Base-by-base conservation (phyloP, 2,888 invertebrate species). In the Patella pellucida region DNA sequence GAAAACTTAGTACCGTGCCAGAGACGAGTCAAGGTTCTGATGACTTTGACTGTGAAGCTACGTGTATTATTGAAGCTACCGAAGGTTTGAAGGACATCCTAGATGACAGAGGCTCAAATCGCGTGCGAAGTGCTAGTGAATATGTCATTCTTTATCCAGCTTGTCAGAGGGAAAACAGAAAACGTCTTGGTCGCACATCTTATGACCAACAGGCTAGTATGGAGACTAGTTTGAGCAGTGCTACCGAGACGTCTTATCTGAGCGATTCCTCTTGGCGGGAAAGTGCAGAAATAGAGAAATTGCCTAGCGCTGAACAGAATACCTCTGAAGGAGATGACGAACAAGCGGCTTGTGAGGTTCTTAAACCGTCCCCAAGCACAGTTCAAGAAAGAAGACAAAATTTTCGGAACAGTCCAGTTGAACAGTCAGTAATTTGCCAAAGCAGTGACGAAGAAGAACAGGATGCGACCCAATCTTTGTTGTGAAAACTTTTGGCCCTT, bases 61-160 rank as follows among this genome's bases (percentile, higher is more conserved):
- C 31, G 12, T 69, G 68, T 51, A 71, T 73, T n/a, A 23, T 52
- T 68, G 41, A n/a, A 68, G 77, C 73, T 3, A 62, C 76, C 4
- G 80, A 80, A 73, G 76, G 77, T 23, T 75, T 78, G 27, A 70
- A 78, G 7, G 80, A 80, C 50, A 73, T 78, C 1, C 75, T 80
- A 51, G 79, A 79, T 31, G 78, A 77, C n/a, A 79, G 78, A 31
- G 72, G 69, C 3, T 52, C 56, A 9, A 77, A 79, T 0, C 76
- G 80, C 4, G 77, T 80, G 4, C 77, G 81, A 52, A 82, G 79
- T 67, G 78, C 81, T 41, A 83, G 83, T 73, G 84, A 84, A 69
- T 84, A 84, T 72, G 83, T 84, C 27, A 78, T 84, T 23, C 77
- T 84, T n/a, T 84, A 80, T 72, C 81, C 79, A 52, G 75, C 77